These are phyloP conservation scores for Myotis davidii DNA, from an alignment of 2,113 vertebrate genomes.

Conservation along the genomic window DNA sequence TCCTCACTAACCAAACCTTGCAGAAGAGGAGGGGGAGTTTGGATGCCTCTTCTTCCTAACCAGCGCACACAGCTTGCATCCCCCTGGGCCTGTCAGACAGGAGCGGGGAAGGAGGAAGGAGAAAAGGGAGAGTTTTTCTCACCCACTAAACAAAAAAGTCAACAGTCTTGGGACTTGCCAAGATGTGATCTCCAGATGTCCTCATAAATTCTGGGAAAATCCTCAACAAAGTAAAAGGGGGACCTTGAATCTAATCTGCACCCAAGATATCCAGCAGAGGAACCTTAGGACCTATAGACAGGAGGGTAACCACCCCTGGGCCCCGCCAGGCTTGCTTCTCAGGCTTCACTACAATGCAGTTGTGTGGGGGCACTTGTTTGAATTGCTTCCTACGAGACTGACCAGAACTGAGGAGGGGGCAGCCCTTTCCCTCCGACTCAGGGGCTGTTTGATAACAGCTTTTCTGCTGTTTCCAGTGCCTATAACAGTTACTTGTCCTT, in stretches of 20 bases:
- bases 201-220: not conserved
- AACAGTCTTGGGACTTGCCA: not conserved
- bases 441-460: not conserved
- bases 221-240: not conserved
- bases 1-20: not conserved
- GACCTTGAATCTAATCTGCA: not conserved
- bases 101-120: not conserved
- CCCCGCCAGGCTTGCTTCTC: not conserved
- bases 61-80: not conserved
- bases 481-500: not conserved
- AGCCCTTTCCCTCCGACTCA: not conserved
- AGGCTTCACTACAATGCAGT: not conserved
- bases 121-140: not conserved
- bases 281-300: not conserved
- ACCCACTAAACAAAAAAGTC: not conserved
- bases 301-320: too few relatives aligned
- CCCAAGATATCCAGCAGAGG: not conserved
- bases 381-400: not conserved
- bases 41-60: not conserved
- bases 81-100: not conserved
- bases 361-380: not conserved
- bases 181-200: not conserved
- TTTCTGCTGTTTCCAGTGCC: not conserved
- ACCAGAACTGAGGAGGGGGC: too few relatives aligned
- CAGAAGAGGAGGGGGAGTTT: not conserved